Percentiles rank a stretch among this genome's conserved stretches.
phyloP scores from a whole-genome alignment of 1,140 invertebrate species.

The Drosophila ananassae region DNA sequence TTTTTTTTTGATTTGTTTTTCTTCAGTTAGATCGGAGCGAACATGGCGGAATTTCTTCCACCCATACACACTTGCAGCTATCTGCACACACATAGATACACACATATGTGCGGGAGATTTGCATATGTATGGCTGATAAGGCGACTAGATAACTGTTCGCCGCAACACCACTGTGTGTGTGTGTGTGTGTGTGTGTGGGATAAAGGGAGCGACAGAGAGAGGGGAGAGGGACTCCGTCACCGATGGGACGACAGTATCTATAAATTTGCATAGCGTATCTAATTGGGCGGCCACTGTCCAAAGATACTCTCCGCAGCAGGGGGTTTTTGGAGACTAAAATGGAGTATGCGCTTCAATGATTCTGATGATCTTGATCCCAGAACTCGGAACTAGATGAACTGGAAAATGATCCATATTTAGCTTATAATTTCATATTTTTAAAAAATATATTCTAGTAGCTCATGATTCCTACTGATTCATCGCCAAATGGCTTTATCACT shows the following conservation, averaged over 20 bases:
- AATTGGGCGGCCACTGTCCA: constrained; percentile 51
- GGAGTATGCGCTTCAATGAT: not conserved
- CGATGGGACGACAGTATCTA: constrained; percentile 33
- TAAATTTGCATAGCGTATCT: constrained; percentile 74
- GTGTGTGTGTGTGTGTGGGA: no score
- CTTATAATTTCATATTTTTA: not conserved
- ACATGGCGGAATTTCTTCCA: constrained; percentile 34
- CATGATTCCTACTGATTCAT: constrained; percentile 1
- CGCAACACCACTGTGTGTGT: not conserved
- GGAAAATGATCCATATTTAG: not conserved
- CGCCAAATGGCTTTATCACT: not conserved
- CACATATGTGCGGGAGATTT: constrained; percentile 6
- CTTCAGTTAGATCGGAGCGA: constrained; percentile 56
- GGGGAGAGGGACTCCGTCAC: constrained; percentile 28
- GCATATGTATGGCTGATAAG: constrained; percentile 59
- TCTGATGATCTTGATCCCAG: not conserved
- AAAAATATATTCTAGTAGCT: not conserved
- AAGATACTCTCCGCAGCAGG: constrained; percentile 21
- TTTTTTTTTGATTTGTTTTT: not conserved
- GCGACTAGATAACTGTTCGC: constrained; percentile 59
- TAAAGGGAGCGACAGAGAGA: not conserved
- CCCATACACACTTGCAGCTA: constrained; percentile 9
- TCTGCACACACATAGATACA: constrained; percentile 14
- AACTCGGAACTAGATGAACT: not conserved
- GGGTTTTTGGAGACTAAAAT: not conserved